Evolutionary conservation across 1,140 invertebrate species (phyloP), one percentile per base, ranked within the genome.

Genomic region (Drosophila pachea): DNA sequence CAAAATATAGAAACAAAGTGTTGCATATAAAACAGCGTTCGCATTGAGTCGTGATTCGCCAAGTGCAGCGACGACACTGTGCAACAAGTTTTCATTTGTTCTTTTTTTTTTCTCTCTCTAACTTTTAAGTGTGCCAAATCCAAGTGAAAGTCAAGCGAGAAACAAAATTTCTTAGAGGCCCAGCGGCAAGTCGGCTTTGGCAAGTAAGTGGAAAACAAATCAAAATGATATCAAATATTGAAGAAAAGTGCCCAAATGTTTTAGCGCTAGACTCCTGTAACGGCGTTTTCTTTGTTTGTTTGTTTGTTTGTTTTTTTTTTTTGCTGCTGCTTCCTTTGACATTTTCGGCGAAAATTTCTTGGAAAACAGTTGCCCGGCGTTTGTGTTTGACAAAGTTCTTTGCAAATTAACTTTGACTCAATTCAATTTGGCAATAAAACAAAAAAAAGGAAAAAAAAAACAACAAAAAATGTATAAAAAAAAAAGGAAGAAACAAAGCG

Each of bases 351-450:
- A 22, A 22, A 38, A 58, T 45, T 70, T 74, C 71, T 45, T 61
- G 55, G 63, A 69, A 78, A 71, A 74, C 78, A 22, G 45, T 50
- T 53, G 36, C 14, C 5, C n/a, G 16, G 8, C 49, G 33, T 55
- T 55, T 16, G 47, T 70, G 61, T 74, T 58, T 65, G 54, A 65
- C 60, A 78, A 78, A 67, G 22, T 56, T 31, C 38, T 64, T 49
- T 71, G 66, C 71, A 78, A 78, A 78, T 78, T 78, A 78, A 75
- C 71, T 81, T 81, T 73, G 65, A 59, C 16, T 54, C 65, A 78
- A 70, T 82, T 76, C 49, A 65, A 65, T 82, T 82, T 77, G 67
- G 62, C 58, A 82, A 74, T 62, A 77, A 78, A 50, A 64, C 73
- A 76, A 81, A 73, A 60, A 76, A 66, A 64, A 40, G 29, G 8